These are phyloP conservation scores for Hipposideros larvatus DNA, from an alignment of 2,797 vertebrate genomes.

Conservation along the genomic window DNA sequence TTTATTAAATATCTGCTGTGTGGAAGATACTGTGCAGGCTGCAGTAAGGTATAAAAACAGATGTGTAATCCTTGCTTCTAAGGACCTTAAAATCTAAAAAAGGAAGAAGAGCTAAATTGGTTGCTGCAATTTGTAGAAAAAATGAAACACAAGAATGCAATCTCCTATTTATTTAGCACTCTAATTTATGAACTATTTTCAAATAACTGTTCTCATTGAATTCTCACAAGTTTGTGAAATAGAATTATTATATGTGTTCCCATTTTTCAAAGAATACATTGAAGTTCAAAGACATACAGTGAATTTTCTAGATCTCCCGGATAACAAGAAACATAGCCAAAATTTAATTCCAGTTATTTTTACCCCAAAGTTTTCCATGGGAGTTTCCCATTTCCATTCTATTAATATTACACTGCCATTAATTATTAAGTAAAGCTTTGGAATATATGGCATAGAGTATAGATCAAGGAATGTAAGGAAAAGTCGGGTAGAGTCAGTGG, in stretches of 20 bases:
- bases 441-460: not conserved
- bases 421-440: not conserved
- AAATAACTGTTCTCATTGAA: not conserved
- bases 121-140: not conserved
- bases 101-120: not conserved
- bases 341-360: conserved; percentile 22
- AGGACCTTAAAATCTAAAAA: not conserved
- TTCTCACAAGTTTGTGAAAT: not conserved
- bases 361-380: not conserved
- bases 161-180: not conserved
- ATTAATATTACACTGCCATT: not conserved
- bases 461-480: not conserved
- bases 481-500: not conserved
- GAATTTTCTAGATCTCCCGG: not conserved
- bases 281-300: not conserved
- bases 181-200: conserved; percentile 9
- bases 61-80: not conserved
- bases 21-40: not conserved
- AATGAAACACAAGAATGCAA: not conserved
- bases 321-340: not conserved
- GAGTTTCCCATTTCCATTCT: not conserved
- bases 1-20: not conserved
- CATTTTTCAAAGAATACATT: not conserved
- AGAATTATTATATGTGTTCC: not conserved
- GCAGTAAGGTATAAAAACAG: not conserved